Evolutionary conservation across 1,140 invertebrate genomes (phyloP).

Genomic region (Dendrolimus kikuchii): DNA sequence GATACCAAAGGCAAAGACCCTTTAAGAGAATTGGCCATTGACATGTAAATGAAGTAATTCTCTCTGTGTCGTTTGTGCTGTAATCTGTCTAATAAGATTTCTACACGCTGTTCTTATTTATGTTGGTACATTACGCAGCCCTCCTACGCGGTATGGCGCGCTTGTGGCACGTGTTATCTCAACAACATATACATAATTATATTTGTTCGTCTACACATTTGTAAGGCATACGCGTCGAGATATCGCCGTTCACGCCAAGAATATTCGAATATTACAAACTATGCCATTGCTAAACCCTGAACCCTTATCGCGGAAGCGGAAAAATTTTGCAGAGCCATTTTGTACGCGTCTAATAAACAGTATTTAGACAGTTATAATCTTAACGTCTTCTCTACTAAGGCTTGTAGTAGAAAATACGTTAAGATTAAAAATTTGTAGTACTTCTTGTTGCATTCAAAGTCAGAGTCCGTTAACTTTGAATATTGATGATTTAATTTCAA

Average conservation of each 20-base stretch:
- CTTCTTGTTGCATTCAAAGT: too few relatives aligned
- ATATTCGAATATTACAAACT: constrained; percentile 10
- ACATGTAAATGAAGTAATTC: constrained; percentile 7
- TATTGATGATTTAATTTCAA: too few relatives aligned
- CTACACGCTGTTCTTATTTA: constrained; percentile 13
- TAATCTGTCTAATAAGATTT: constrained; percentile 30
- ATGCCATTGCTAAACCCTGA: constrained; percentile 7
- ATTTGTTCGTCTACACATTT: not conserved
- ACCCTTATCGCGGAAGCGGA: constrained; percentile 15
- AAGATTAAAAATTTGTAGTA: too few relatives aligned
- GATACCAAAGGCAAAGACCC: too few relatives aligned
- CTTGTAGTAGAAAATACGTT: too few relatives aligned
- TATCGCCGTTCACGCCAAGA: constrained; percentile 11
- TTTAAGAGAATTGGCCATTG: not conserved
- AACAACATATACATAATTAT: constrained; percentile 10
- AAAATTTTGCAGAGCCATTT: constrained; percentile 13
- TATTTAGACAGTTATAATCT: too few relatives aligned
- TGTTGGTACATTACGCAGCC: constrained; percentile 1
- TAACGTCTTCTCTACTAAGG: too few relatives aligned
- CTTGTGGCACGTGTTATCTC: constrained; percentile 26
- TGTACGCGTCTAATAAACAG: too few relatives aligned
- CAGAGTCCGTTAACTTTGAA: too few relatives aligned
- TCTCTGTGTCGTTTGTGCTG: constrained; percentile 17
- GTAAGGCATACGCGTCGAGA: constrained; percentile 9
- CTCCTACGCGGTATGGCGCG: constrained; percentile 5